These are phyloP conservation scores for Podarcis lilfordi DNA, from an alignment of 2,797 vertebrate species.

Conservation along the genomic window DNA sequence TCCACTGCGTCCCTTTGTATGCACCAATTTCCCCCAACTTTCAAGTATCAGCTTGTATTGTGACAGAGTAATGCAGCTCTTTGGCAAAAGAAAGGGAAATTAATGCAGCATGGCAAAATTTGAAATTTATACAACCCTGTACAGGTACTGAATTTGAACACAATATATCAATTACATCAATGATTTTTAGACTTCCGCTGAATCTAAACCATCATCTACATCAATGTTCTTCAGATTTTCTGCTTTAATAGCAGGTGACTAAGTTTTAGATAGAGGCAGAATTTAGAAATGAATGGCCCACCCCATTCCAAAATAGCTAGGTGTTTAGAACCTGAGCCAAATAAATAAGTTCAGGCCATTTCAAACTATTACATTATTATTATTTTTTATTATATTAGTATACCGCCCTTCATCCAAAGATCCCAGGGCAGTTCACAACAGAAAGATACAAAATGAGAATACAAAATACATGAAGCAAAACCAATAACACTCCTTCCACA, in stretches of 20 bases:
- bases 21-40: not conserved
- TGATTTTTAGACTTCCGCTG: not conserved
- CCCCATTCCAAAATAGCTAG: not conserved
- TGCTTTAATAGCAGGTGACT: too few relatives aligned
- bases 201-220: not conserved
- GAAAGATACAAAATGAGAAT: not conserved
- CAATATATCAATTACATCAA: not conserved
- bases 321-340: not conserved
- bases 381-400: too few relatives aligned
- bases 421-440: too few relatives aligned
- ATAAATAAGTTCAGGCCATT: not conserved
- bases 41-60: not conserved
- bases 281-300: not conserved
- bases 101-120: not conserved
- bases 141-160: not conserved
- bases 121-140: not conserved
- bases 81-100: not conserved
- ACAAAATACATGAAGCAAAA: not conserved
- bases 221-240: not conserved
- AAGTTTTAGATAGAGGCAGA: not conserved
- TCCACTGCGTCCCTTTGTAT: not conserved
- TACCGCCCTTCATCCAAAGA: too few relatives aligned
- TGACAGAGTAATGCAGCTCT: not conserved
- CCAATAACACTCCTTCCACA: too few relatives aligned
- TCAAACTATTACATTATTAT: not conserved